These are phyloP conservation scores for Hirtodrosophila histrioides DNA, from an alignment of 2,888 invertebrate genomes.

Conservation along the genomic window DNA sequence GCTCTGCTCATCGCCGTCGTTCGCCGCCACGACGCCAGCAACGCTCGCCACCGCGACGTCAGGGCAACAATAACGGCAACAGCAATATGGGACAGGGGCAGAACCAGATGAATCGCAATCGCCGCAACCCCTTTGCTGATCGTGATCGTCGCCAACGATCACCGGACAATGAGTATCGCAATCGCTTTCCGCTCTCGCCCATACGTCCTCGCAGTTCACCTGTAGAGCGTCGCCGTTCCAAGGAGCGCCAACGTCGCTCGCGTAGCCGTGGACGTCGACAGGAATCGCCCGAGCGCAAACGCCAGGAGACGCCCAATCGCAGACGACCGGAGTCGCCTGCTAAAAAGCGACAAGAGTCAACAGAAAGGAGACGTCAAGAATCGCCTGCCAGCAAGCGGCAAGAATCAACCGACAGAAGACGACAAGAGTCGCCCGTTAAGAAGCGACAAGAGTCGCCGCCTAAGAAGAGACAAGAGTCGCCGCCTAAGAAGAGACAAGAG, in stretches of 20 bases:
- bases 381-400: conserved; percentile 4
- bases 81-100: conserved; percentile 22
- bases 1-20: conserved; percentile 66
- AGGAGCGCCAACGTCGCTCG: conserved; percentile 57
- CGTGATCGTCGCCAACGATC: conserved; percentile 81
- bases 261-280: conserved; percentile 60
- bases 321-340: conserved; percentile 23
- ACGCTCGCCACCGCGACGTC: conserved; percentile 77
- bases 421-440: conserved; percentile 15
- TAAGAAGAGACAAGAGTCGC: conserved; percentile 18
- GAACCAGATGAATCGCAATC: conserved; percentile 55
- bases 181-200: conserved; percentile 81
- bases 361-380: conserved; percentile 12
- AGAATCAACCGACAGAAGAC: conserved; percentile 15
- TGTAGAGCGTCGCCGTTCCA: conserved; percentile 67
- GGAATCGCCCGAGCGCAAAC: conserved; percentile 29
- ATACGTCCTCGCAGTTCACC: conserved; percentile 74
- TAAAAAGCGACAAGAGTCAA: too few species aligned
- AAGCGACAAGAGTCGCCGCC: too few species aligned
- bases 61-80: conserved; percentile 29
- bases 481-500: conserved; percentile 1
- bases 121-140: conserved; percentile 81
- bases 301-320: conserved; percentile 12
- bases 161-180: conserved; percentile 77
- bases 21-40: conserved; percentile 75